These are phyloP conservation scores for Allygus modestus DNA, from an alignment of 2,888 invertebrate species.

Conservation along the genomic window DNA sequence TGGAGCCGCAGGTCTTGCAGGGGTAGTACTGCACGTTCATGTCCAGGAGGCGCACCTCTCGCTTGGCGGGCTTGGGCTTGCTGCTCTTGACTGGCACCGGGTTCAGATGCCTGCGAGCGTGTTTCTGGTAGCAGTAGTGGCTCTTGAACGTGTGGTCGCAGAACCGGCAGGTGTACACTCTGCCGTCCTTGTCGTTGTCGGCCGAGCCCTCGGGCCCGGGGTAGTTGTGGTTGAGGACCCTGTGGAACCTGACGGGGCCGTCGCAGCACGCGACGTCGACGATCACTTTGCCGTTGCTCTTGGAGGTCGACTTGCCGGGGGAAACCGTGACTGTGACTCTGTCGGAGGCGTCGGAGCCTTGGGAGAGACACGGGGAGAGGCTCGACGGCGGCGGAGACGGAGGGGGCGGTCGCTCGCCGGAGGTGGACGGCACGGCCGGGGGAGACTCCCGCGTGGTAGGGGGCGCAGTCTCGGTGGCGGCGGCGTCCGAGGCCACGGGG, in stretches of 20 bases:
- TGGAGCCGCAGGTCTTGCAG: conserved; percentile 94
- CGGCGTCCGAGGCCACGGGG: conserved; percentile 51
- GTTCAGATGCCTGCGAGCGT: conserved; percentile 83
- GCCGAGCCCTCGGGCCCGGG: conserved; percentile 68
- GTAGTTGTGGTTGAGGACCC: conserved; percentile 91
- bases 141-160: conserved; percentile 90
- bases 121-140: conserved; percentile 91
- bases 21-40: conserved; percentile 94
- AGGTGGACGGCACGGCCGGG: conserved; percentile 62
- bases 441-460: conserved; percentile 25
- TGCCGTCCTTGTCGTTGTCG: conserved; percentile 48
- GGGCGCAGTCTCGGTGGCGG: conserved; percentile 20
- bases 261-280: conserved; percentile 95
- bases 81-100: conserved; percentile 74
- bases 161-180: conserved; percentile 83
- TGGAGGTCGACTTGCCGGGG: conserved; percentile 52
- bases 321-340: conserved; percentile 61
- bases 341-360: conserved; percentile 66
- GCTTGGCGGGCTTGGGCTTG: conserved; percentile 66
- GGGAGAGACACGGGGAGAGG: conserved; percentile 65
- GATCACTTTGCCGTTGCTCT: conserved; percentile 78
- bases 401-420: conserved; percentile 66
- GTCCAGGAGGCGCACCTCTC: conserved; percentile 82
- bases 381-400: conserved; percentile 65
- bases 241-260: conserved; percentile 91